Percentiles rank a stretch among this genome's conserved stretches.
Evolutionary conservation across 2,888 invertebrate species (phyloP).

Genomic region (Meteorus cinctellus): DNA sequence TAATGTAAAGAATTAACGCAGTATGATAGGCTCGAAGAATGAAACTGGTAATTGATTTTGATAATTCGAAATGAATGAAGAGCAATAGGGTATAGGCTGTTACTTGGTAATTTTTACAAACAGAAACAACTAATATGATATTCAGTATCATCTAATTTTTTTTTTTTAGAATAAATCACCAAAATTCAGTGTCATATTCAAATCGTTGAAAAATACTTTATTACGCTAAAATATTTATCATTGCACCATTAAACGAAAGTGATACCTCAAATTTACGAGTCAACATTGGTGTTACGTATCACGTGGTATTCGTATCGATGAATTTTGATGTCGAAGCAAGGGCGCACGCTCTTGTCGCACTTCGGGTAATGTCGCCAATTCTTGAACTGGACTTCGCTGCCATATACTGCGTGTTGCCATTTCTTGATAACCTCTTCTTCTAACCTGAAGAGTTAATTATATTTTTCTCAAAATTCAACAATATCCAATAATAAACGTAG

Average conservation of each 20-base stretch:
- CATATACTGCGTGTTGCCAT: slow-evolving; percentile 66
- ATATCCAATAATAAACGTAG: neutral
- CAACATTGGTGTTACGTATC: slow-evolving; percentile 61
- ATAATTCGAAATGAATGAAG: neutral
- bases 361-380: slow-evolving; percentile 67
- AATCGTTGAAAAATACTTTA: slow-evolving; percentile 54
- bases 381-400: slow-evolving; percentile 68
- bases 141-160: neutral
- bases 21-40: neutral
- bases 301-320: slow-evolving; percentile 64
- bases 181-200: slow-evolving; percentile 42
- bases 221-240: slow-evolving; percentile 51
- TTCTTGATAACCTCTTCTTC: slow-evolving; percentile 68
- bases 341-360: slow-evolving; percentile 69
- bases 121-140: neutral
- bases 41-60: neutral
- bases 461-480: neutral
- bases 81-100: neutral
- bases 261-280: slow-evolving; percentile 43
- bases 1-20: neutral
- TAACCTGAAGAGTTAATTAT: slow-evolving; percentile 60
- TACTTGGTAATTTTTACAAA: neutral
- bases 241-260: slow-evolving; percentile 57
- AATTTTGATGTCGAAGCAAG: slow-evolving; percentile 67
- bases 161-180: slow-evolving; percentile 46